Evolutionary conservation across 2,888 invertebrate genomes (phyloP).

Genomic region (Patella pellucida): DNA sequence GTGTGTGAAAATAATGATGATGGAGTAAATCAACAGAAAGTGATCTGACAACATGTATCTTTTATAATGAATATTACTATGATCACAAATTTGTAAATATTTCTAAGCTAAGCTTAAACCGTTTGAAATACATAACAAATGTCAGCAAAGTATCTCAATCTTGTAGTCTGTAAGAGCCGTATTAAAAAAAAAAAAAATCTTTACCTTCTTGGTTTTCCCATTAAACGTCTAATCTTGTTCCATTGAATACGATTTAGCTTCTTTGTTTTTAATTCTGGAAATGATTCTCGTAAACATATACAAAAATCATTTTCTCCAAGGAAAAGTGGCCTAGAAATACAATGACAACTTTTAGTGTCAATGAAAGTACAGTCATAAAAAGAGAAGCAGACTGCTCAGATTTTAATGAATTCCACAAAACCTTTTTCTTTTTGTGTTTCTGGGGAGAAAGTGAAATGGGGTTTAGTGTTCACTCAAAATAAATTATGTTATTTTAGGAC

Average conservation of each 20-base stretch:
- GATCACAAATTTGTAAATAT: too few species aligned
- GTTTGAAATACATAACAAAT: too few species aligned
- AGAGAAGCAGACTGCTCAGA: not conserved
- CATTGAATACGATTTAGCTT: conserved; percentile 91
- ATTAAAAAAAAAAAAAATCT: not conserved
- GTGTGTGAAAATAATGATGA: too few species aligned
- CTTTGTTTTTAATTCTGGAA: conserved; percentile 89
- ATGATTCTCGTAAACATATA: conserved; percentile 91
- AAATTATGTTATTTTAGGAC: too few species aligned
- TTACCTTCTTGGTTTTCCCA: conserved; percentile 97
- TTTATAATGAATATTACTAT: too few species aligned
- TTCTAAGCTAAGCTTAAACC: too few species aligned
- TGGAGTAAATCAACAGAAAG: too few species aligned
- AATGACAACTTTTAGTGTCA: conserved; percentile 12
- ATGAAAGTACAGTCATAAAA: not conserved
- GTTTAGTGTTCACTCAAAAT: too few species aligned
- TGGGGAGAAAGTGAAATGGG: not conserved
- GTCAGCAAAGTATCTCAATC: too few species aligned
- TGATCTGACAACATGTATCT: too few species aligned
- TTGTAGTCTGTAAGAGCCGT: too few species aligned
- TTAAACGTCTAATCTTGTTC: conserved; percentile 93
- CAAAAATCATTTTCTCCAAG: conserved; percentile 97
- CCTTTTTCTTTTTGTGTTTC: not conserved
- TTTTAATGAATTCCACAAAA: too few species aligned
- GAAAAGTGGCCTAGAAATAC: conserved; percentile 82